A percentile compares a stretch with the other conserved stretches of the same genome.
These are phyloP conservation scores for Poliocrania exsul DNA, from an alignment of 2,797 vertebrate species.

Conservation along the genomic window DNA sequence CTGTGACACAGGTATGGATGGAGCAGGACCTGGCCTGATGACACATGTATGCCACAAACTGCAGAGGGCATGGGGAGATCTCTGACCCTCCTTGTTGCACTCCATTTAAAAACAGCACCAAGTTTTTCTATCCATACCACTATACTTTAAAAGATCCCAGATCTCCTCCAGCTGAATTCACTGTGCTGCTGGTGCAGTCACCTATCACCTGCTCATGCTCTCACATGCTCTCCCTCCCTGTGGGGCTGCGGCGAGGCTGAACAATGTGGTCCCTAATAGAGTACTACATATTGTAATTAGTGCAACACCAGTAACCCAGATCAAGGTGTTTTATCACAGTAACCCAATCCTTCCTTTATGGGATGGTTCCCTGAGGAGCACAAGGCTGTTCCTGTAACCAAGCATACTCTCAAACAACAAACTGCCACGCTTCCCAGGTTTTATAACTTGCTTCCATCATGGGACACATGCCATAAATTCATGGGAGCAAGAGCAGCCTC, in stretches of 20 bases:
- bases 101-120: neutral
- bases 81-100: neutral
- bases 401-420: neutral
- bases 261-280: neutral
- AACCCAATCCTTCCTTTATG: neutral
- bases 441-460: neutral
- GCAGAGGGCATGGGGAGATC: rapidly evolving
- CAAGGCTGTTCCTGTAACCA: neutral
- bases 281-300: neutral
- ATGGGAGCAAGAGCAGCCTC: neutral
- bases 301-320: neutral
- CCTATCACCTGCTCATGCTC: neutral
- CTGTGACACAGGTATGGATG: rapidly evolving
- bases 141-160: neutral
- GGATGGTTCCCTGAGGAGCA: neutral
- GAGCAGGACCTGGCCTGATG: neutral
- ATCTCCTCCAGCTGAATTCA: neutral
- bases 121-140: neutral
- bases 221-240: neutral
- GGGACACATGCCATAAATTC: neutral
- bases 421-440: rapidly evolving
- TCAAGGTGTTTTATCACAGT: neutral
- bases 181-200: neutral
- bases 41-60: rapidly evolving
- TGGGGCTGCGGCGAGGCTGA: rapidly evolving